Percentiles rank a stretch among this genome's conserved stretches.
phyloP scores from a whole-genome alignment of 2,113 vertebrate species.

The Ranitomeya variabilis region DNA sequence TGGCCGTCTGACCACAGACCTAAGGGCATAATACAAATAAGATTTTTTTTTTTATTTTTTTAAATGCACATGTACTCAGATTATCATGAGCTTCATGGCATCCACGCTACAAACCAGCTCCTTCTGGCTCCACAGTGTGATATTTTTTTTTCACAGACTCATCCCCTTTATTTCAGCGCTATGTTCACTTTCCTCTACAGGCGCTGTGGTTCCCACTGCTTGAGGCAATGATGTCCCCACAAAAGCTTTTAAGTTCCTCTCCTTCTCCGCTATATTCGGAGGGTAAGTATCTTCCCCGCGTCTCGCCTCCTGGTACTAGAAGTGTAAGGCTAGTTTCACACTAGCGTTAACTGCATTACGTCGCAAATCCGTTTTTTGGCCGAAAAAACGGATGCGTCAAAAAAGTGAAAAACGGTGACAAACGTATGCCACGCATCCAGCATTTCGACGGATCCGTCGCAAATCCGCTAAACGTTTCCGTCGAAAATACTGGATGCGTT shows the following conservation, averaged over 20 bases:
- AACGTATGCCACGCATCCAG: no score
- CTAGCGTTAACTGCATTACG: no score
- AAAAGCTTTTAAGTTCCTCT: slow-evolving; percentile 79
- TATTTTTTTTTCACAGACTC: not conserved
- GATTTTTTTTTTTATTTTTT: not conserved
- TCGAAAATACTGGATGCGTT: no score
- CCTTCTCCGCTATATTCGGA: slow-evolving; percentile 73
- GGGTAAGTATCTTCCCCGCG: slow-evolving; percentile 68
- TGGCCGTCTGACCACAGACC: no score
- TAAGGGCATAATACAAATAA: not conserved
- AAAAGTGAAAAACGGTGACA: no score
- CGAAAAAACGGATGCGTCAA: no score
- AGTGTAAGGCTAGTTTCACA: no score
- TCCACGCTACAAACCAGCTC: not conserved
- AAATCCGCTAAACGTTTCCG: no score
- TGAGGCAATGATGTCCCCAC: slow-evolving; percentile 93
- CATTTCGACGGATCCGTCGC: no score
- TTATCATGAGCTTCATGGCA: not conserved
- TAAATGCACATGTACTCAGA: not conserved
- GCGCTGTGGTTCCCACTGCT: slow-evolving; percentile 92
- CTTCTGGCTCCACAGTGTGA: not conserved
- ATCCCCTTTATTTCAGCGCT: not conserved
- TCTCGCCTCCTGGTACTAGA: not conserved
- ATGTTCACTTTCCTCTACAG: slow-evolving; percentile 65
- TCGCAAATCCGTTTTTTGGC: no score